Base-by-base conservation (phyloP, 1,140 invertebrate genomes). In the Propsilocerus akamusi region DNA sequence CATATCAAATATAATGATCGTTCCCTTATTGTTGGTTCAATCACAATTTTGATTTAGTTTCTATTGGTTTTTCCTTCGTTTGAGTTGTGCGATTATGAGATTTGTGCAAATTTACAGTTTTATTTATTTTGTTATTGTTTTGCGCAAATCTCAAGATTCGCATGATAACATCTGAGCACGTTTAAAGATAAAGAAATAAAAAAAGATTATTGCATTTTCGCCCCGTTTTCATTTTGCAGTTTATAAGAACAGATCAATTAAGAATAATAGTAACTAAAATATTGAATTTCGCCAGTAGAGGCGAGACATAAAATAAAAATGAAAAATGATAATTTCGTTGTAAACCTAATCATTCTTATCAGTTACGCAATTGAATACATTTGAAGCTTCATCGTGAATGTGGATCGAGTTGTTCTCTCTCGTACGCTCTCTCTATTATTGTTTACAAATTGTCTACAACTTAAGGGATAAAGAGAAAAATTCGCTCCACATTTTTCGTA, bases 51-150 rank as follows among this genome's bases (percentile, higher is more conserved):
- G 49, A 53, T 54, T 57, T n/a, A n/a, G n/a, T n/a, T n/a, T n/a
- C n/a, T n/a, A n/a, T 52, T 56, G 56, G 46, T 52, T 52, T 53
- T 53, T 54, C 51, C 46, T 46, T 20, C 20, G 51, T 48, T 55
- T 52, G 53, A 58, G 46, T 32, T 46, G 32, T 47, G 22, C 37
- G 52, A 22, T 47, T 47, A 57, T 58, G 53, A 49, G 50, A 53
- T 47, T 49, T 49, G 28, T 37, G 37, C 54, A 51, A 10, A 49
- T 54, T 49, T 50, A 46, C 49, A 49, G 23, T 47, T 54, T 51
- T 28, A 30, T 26, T 32, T 48, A 54, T 46, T 52, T 52, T 52
- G 5, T 26, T 37, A 25, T 46, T 25, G 22, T 46, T 49, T 49
- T 12, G 20, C 14, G 11, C 25, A 25, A 8, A 46, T 47, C 25